These are phyloP conservation scores for Trissolcus basalis DNA, from an alignment of 1,140 invertebrate genomes.

Conservation along the genomic window DNA sequence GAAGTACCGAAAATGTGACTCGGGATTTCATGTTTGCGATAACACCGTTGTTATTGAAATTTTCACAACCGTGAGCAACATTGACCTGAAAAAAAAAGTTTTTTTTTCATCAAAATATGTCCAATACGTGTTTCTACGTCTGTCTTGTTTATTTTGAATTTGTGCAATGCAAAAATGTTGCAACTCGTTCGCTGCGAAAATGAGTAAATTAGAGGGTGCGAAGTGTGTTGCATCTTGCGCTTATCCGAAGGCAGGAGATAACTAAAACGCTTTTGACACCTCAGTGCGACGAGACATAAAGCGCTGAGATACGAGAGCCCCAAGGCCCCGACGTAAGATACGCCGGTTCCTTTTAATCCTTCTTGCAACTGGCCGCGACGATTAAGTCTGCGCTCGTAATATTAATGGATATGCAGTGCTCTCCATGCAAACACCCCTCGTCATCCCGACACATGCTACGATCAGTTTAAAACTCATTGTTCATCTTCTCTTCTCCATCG, in stretches of 20 bases:
- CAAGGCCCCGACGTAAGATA: constrained; percentile 35
- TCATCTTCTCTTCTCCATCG: constrained; percentile 28
- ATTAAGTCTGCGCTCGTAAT: constrained; percentile 62
- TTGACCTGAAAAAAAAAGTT: too few relatives aligned
- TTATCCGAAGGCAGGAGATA: constrained; percentile 61
- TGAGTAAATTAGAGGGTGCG: constrained; percentile 56
- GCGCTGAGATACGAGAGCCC: constrained; percentile 60
- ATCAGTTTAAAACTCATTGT: constrained; percentile 41
- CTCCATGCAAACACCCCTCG: constrained; percentile 31
- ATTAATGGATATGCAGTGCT: constrained; percentile 56
- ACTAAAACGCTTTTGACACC: constrained; percentile 69
- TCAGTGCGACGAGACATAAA: constrained; percentile 61
- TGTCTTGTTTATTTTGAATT: not conserved
- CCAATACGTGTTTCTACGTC: not conserved
- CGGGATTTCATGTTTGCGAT: too few relatives aligned
- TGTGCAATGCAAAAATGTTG: not conserved
- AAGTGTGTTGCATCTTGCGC: constrained; percentile 37
- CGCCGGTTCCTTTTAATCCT: constrained; percentile 52
- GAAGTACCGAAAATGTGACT: too few relatives aligned
- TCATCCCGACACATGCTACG: constrained; percentile 20
- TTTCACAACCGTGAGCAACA: too few relatives aligned
- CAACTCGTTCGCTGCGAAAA: constrained; percentile 18
- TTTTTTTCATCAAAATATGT: not conserved
- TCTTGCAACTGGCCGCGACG: constrained; percentile 59
- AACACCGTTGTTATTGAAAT: too few relatives aligned